Conservation (phyloP, 2,797 vertebrate genomes). For the Linurgus olivaceus region DNA sequence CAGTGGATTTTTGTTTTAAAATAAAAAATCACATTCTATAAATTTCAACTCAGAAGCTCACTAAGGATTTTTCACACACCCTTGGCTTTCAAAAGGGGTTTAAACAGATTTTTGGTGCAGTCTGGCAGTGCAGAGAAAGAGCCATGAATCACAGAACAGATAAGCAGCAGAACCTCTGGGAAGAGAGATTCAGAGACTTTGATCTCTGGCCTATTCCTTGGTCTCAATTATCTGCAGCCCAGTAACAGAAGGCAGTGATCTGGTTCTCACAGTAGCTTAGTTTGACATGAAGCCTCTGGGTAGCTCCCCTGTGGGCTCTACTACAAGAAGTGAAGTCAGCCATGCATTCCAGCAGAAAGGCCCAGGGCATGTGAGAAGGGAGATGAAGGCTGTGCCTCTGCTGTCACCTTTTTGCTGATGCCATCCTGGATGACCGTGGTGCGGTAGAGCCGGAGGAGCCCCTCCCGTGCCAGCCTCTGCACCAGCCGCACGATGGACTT, state of each 20-base stretch:
- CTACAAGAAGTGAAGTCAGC: background rate
- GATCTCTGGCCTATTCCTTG: background rate
- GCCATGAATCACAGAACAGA: background rate
- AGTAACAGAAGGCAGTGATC: background rate
- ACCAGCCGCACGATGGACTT: slow-evolving; percentile 90
- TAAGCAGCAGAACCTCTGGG: background rate
- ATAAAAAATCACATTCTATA: background rate
- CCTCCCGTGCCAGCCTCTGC: slow-evolving; percentile 83
- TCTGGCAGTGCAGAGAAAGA: background rate
- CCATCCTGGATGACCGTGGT: slow-evolving; percentile 91
- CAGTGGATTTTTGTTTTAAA: background rate
- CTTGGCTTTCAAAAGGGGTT: background rate
- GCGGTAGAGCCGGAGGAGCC: slow-evolving; percentile 84
- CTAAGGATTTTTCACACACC: background rate
- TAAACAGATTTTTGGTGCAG: background rate
- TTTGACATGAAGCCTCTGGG: background rate
- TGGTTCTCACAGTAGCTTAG: background rate
- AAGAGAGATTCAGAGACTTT: background rate
- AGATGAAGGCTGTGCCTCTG: background rate
- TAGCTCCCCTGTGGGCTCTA: background rate
- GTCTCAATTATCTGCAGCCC: background rate
- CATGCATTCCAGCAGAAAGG: background rate
- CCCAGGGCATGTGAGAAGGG: background rate
- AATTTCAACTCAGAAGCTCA: background rate
- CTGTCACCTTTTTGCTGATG: slow-evolving; percentile 85